Conservation (phyloP, 1,140 invertebrate species). For the Leucophenga varia region DNA sequence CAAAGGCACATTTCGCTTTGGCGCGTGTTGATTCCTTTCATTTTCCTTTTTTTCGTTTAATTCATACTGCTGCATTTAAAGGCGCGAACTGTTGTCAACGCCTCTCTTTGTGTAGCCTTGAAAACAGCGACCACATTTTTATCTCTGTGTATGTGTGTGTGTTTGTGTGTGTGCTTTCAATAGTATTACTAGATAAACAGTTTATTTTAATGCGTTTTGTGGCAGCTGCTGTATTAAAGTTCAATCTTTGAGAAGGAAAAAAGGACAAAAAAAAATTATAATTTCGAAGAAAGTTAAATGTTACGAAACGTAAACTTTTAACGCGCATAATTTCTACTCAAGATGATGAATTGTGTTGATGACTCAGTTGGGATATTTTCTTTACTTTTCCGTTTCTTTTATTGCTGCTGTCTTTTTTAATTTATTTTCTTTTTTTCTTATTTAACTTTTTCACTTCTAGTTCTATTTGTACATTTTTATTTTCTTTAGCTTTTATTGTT, state of each 20-base stretch:
- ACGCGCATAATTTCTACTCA: slow-evolving; percentile 2
- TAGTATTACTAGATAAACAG: slow-evolving; percentile 22
- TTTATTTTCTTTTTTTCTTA: slow-evolving; percentile 6
- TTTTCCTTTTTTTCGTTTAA: neutral
- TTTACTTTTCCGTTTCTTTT: too few relatives aligned
- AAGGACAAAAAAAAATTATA: too few relatives aligned
- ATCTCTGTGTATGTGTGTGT: too few relatives aligned
- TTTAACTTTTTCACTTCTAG: neutral
- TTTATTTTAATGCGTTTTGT: slow-evolving; percentile 20
- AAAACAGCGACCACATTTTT: too few relatives aligned
- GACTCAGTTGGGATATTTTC: slow-evolving; percentile 35
- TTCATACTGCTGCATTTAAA: too few relatives aligned
- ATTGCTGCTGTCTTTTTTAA: neutral
- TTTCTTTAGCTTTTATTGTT: slow-evolving; percentile 8
- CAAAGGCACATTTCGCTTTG: slow-evolving; percentile 6
- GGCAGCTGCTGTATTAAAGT: too few relatives aligned
- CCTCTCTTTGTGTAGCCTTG: too few relatives aligned
- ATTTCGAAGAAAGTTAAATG: too few relatives aligned
- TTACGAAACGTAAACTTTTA: neutral
- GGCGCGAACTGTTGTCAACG: too few relatives aligned
- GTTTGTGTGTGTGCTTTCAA: neutral
- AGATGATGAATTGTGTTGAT: slow-evolving; percentile 46
- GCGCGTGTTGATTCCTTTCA: slow-evolving; percentile 1
- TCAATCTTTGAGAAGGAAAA: too few relatives aligned
- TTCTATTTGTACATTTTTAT: slow-evolving; percentile 2